These are phyloP conservation scores for Aramus guarauna DNA, from an alignment of 2,113 vertebrate species.

Conservation along the genomic window DNA sequence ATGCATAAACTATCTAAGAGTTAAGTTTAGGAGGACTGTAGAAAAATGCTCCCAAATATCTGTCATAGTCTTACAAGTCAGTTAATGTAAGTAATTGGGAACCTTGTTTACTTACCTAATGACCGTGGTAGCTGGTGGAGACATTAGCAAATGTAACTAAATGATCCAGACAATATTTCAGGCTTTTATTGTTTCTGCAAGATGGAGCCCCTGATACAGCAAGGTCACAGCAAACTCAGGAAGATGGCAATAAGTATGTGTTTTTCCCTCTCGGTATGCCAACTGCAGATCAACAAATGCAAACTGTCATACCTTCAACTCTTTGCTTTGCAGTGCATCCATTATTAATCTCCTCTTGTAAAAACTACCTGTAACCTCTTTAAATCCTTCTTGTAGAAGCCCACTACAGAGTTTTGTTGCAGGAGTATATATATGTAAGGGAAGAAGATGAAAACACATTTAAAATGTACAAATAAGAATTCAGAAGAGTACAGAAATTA, in stretches of 20 bases:
- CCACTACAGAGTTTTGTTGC: not conserved
- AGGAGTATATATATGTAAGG: not conserved
- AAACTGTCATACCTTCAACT: not conserved
- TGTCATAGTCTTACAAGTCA: not conserved
- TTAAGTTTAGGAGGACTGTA: not conserved
- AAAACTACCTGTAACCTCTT: not conserved
- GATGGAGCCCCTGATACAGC: not conserved
- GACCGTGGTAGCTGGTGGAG: not conserved
- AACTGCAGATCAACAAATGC: not conserved
- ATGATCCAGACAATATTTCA: not conserved
- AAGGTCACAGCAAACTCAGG: not conserved
- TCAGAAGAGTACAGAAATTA: not conserved
- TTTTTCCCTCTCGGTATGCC: not conserved
- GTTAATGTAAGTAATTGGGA: not conserved
- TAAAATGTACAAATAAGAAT: not conserved
- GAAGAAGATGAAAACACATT: not conserved
- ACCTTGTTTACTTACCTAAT: not conserved
- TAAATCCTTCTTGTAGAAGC: not conserved
- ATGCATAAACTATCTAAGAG: not conserved
- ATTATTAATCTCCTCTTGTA: not conserved
- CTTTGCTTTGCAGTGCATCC: not conserved
- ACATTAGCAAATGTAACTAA: not conserved
- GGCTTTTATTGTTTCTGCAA: not conserved
- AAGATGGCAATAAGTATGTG: not conserved
- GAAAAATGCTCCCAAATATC: not conserved